phyloP scores from a whole-genome alignment of 2,888 invertebrate species.

The Allolobophora icterica region DNA sequence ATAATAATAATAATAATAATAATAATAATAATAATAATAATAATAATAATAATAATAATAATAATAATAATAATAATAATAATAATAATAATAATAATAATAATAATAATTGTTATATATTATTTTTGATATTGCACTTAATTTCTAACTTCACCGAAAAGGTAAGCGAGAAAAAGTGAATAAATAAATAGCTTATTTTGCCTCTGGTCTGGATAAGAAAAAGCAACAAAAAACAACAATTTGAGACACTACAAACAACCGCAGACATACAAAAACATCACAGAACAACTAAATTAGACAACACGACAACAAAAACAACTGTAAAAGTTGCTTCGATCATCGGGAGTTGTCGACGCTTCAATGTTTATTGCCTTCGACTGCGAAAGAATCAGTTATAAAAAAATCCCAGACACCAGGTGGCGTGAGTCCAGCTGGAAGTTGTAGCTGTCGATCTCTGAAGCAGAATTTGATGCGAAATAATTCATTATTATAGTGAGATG shows the following conservation, averaged over 20 bases:
- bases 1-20: neutral
- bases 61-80: too few species aligned
- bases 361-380: neutral
- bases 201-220: neutral
- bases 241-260: neutral
- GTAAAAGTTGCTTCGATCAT: too few species aligned
- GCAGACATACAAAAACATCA: neutral
- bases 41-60: neutral
- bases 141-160: too few species aligned
- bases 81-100: too few species aligned
- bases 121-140: too few species aligned
- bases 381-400: neutral
- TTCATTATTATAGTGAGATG: neutral
- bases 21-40: neutral
- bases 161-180: neutral
- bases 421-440: neutral
- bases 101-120: too few species aligned
- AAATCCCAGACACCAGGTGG: neutral
- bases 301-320: neutral
- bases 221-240: neutral
- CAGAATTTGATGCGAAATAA: neutral
- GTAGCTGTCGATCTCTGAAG: neutral
- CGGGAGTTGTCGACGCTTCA: neutral
- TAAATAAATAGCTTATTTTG: neutral
- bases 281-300: neutral